Conservation (phyloP, 2,113 vertebrate species). For the Globicephala melas region DNA sequence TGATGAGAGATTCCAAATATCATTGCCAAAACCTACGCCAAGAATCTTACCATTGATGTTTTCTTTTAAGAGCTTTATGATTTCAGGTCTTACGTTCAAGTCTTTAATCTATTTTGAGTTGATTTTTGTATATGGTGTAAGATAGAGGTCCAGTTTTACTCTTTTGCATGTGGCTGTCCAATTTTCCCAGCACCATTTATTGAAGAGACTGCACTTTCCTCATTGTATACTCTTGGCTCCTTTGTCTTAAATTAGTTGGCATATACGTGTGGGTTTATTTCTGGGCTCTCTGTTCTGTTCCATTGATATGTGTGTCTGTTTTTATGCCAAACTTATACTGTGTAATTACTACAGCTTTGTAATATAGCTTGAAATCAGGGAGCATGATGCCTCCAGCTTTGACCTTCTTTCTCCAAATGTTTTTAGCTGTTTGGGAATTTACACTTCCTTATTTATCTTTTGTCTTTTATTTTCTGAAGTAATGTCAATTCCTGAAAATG, state of each 20-base stretch:
- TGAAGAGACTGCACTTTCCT: background rate
- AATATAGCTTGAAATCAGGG: background rate
- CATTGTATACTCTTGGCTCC: background rate
- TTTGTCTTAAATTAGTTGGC: background rate
- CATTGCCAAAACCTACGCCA: background rate
- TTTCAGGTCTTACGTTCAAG: background rate
- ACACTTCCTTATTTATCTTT: background rate
- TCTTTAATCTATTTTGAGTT: background rate
- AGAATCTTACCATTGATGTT: background rate
- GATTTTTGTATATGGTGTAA: background rate
- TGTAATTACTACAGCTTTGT: background rate
- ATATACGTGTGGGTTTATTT: background rate
- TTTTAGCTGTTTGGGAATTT: background rate
- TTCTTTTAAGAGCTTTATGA: background rate
- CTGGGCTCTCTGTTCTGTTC: background rate
- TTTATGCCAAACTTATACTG: background rate
- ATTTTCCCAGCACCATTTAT: background rate
- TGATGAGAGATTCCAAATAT: background rate
- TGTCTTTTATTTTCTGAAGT: slow-evolving; percentile 9
- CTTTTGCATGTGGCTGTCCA: background rate
- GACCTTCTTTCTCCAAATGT: background rate
- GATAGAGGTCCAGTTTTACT: background rate
- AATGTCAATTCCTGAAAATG: background rate
- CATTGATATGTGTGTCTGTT: background rate
- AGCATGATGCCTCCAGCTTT: background rate